Base-by-base conservation (phyloP, 2,888 invertebrate genomes). In the Cephus sareptanus region DNA sequence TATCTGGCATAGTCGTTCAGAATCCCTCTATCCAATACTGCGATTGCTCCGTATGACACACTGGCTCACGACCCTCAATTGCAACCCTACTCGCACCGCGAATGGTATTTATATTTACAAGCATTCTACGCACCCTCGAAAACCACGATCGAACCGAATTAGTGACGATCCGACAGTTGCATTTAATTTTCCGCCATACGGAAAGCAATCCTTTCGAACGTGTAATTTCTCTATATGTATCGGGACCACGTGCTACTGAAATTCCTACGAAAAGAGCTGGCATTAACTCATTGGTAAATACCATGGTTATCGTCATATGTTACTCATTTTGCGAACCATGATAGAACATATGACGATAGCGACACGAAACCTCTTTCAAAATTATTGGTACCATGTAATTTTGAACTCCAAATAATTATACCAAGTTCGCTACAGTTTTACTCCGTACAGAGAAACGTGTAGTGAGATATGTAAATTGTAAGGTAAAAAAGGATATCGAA, bases 281-380 rank as follows among this genome's bases (percentile, higher is more conserved):
- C 79, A 79, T 84, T 31, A 33, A 31, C 15, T 30, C 56, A 37
- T 34, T 30, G 37, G 56, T 71, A 76, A 33, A 34, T 76, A 69
- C 23, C 15, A 81, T 83, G 79, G 81, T 82, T 79, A 85, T 80
- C 81, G 87, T 88, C 89, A 89, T 88, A 87, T 89, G 89, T 87
- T 69, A 35, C 69, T 6, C 6, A 56, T 56, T 56, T 56, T 56
- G 56, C 56, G 9, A 56, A 56, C 23, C 56, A 56, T 56, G 56
- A 56, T 23, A 15, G 71, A 71, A 71, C 71, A 71, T 23, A 71
- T 71, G 71, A 71, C 71, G 71, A 71, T 1, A 33, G 15, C 13
- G 71, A 33, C 71, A 71, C 71, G 71, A 56, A 56, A 56, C 56
- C 56, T 23, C 1, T 56, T 23, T 56, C 23, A 23, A 56, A 56